A percentile compares a stretch with the other conserved stretches of the same genome.
phyloP scores from a whole-genome alignment of 2,113 vertebrate species.

The Bucco capensis region DNA sequence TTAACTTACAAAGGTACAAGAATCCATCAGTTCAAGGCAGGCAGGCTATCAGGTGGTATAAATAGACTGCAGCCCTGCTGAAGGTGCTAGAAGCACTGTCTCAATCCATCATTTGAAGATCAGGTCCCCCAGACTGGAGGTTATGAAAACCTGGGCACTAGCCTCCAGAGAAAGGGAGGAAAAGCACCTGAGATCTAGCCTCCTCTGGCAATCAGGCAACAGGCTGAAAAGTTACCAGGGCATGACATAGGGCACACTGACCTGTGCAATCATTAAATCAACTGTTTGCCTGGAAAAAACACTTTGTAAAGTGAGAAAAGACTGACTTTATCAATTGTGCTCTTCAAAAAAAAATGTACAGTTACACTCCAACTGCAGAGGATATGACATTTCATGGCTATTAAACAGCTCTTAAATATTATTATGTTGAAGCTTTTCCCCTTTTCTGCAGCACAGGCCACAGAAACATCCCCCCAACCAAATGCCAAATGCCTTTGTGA shows the following conservation, averaged over 20 bases:
- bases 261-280: neutral
- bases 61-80: neutral
- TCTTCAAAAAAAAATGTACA: neutral
- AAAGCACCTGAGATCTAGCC: neutral
- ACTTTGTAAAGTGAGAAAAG: conserved; percentile 10
- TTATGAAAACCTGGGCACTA: neutral
- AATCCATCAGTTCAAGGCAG: neutral
- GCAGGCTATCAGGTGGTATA: neutral
- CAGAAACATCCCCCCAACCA: neutral
- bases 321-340: neutral
- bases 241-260: neutral
- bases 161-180: neutral
- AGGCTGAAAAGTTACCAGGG: neutral
- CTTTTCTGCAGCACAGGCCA: neutral
- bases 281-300: neutral
- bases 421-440: neutral
- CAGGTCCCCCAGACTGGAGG: neutral
- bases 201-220: neutral
- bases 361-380: neutral
- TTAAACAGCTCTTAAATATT: neutral
- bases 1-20: conserved; percentile 38
- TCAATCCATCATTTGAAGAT: neutral
- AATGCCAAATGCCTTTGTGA: neutral
- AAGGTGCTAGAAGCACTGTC: neutral
- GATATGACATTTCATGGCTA: neutral